These are phyloP conservation scores for Sylvia borin DNA, from an alignment of 2,797 vertebrate genomes.

Conservation along the genomic window DNA sequence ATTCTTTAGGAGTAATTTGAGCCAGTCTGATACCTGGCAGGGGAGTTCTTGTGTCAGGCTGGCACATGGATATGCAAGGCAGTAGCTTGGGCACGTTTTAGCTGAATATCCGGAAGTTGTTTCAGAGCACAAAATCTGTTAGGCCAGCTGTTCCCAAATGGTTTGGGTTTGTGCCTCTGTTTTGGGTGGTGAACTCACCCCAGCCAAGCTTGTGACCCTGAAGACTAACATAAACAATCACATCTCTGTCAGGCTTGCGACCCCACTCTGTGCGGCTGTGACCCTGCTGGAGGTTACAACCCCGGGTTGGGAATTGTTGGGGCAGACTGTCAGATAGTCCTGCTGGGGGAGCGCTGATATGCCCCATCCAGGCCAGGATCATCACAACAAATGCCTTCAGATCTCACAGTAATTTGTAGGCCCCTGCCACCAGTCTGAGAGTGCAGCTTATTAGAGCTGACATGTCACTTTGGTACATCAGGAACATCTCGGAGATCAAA, in stretches of 20 bases:
- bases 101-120: not conserved
- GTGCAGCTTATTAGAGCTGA: constrained; percentile 58
- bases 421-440: constrained; percentile 1
- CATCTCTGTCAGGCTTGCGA: constrained; percentile 37
- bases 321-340: not conserved
- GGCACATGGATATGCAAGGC: not conserved
- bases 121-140: constrained; percentile 29
- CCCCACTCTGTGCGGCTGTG: constrained; percentile 23
- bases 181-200: constrained; percentile 32
- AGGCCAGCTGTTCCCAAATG: constrained; percentile 58
- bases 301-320: not conserved
- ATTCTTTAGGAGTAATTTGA: not conserved
- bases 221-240: constrained; percentile 48
- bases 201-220: constrained; percentile 4
- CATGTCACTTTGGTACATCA: constrained; percentile 55
- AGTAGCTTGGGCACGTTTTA: not conserved
- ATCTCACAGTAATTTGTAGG: constrained; percentile 62
- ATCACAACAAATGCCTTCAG: constrained; percentile 62
- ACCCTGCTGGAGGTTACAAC: constrained; percentile 53
- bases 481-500: constrained; percentile 53
- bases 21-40: constrained; percentile 8
- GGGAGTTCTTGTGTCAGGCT: constrained; percentile 23
- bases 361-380: constrained; percentile 12
- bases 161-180: constrained; percentile 45
- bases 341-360: not conserved